A percentile compares a stretch with the other conserved stretches of the same genome.
phyloP scores from a whole-genome alignment of 1,140 invertebrate species.

The Nasonia vitripennis region DNA sequence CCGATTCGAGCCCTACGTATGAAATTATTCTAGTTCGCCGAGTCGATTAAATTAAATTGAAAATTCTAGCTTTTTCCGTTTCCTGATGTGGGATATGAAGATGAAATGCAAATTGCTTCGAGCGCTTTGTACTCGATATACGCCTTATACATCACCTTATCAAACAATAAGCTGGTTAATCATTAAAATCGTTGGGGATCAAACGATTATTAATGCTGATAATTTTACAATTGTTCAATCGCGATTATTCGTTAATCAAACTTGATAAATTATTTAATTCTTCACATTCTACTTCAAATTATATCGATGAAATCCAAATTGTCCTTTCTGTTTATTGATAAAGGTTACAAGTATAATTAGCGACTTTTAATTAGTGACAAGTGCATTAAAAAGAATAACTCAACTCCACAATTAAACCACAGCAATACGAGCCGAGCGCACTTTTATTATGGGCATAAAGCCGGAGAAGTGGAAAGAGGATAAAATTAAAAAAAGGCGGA shows the following conservation, averaged over 20 bases:
- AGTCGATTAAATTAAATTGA: background rate
- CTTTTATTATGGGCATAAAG: conserved; percentile 13
- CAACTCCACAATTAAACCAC: background rate
- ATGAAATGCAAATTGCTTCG: background rate
- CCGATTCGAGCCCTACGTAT: background rate
- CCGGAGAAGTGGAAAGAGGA: background rate
- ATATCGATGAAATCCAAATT: too few relatives aligned
- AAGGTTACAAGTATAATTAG: background rate
- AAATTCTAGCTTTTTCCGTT: background rate
- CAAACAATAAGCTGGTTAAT: background rate
- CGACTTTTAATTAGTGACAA: background rate
- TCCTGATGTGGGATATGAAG: background rate
- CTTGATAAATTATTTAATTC: too few relatives aligned
- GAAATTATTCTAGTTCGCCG: background rate
- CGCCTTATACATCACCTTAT: background rate
- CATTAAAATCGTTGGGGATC: background rate
- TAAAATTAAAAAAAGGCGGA: background rate
- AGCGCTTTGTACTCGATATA: background rate
- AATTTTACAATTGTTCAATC: too few relatives aligned
- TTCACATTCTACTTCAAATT: too few relatives aligned
- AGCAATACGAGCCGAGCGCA: background rate
- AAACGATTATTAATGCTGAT: too few relatives aligned
- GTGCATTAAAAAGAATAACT: background rate
- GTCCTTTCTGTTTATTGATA: too few relatives aligned
- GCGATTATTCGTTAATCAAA: too few relatives aligned